Evolutionary conservation across 2,113 vertebrate genomes (phyloP), one percentile per base, ranked within the genome.

Genomic region (Clarias macrocephalus): DNA sequence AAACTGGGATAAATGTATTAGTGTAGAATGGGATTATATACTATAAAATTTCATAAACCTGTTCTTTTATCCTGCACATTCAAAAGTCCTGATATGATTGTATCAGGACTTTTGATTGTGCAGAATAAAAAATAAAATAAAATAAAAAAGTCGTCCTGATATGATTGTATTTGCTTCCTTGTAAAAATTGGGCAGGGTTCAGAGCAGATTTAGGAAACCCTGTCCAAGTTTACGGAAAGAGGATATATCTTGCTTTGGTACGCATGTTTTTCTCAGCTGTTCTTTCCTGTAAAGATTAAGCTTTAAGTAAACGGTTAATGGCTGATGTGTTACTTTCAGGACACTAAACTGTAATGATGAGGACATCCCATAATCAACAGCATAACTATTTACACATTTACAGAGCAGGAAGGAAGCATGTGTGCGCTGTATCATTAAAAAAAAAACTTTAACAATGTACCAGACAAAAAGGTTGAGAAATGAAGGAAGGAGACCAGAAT

Each of bases 351-450:
- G 52, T 68, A 30, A 56, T 80, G 57, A 66, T 57, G 70, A 1
- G 88, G 0, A 77, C 5, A 87, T 52, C 84, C 42, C 42, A 81
- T 62, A 48, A 59, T 89, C 86, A 66, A 85, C 89, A 92, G 30
- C 12, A 70, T 25, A 10, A n/a, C 11, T 52, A 3, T 9, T 11
- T 42, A 70, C 8, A 12, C 18, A 11, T 56, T 6, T 30, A 16
- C 18, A 52, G 42, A 54, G 28, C 70, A 57, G 42, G 48, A 56
- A 37, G 28, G 25, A 23, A 52, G 1, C 25, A 59, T 37, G 42
- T 37, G 6, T 9, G 2, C 33, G 13, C 15, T 42, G 48, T 52
- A 48, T 42, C 33, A 19, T 42, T 70, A 37, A 8, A 23, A 73
- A 48, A 48, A 33, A n/a, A 57, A 59, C 2, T 37, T 37, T 37